Conservation (phyloP, 2,797 vertebrate genomes). For the Megalops cyprinoides region DNA sequence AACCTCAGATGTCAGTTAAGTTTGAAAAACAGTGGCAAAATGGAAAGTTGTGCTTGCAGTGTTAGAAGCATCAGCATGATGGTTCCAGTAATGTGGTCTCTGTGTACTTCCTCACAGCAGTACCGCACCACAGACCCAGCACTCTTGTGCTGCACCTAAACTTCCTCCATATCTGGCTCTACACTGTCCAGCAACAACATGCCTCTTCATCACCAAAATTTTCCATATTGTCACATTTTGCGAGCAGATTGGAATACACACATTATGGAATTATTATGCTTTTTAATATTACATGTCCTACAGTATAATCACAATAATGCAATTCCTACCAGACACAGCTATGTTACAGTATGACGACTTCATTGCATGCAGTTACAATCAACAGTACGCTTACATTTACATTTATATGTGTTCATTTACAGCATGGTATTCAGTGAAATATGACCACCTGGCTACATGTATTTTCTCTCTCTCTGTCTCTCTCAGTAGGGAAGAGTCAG, state of each 20-base stretch:
- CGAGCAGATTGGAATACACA: too few species aligned
- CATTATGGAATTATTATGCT: too few species aligned
- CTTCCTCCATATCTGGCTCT: background rate
- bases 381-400: background rate
- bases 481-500: slow-evolving; percentile 39
- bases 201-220: too few species aligned
- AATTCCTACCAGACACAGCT: background rate
- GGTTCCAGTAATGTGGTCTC: background rate
- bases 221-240: too few species aligned
- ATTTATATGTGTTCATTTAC: background rate
- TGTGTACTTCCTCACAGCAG: too few species aligned
- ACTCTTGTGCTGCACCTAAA: background rate
- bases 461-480: background rate
- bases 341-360: background rate
- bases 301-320: too few species aligned
- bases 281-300: too few species aligned
- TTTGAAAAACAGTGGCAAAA: too few species aligned
- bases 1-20: too few species aligned
- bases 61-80: background rate
- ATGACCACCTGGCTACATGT: background rate
- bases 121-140: background rate
- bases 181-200: background rate
- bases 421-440: background rate
- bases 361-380: too few species aligned
- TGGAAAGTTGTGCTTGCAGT: background rate